phyloP scores from a whole-genome alignment of 2,113 vertebrate species.

The Oenanthe oenanthe region DNA sequence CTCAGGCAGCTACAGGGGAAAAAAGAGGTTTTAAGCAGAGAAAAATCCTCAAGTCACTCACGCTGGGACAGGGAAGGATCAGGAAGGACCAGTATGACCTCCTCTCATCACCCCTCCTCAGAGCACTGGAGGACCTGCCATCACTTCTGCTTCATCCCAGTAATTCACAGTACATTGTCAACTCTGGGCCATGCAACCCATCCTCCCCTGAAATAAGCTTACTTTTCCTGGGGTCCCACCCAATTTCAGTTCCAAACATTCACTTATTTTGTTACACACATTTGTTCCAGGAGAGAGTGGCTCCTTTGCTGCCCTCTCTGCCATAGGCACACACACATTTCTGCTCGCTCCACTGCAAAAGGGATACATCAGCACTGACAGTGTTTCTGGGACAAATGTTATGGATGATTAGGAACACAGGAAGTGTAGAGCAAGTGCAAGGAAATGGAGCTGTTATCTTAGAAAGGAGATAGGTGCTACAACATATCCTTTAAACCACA shows the following conservation, averaged over 20 bases:
- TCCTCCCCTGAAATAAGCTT: background rate
- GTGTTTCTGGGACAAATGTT: background rate
- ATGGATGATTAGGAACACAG: background rate
- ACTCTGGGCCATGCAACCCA: background rate
- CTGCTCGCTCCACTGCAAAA: background rate
- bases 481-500: background rate
- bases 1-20: background rate
- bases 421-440: background rate
- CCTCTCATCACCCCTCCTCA: background rate
- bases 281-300: background rate
- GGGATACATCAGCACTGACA: background rate
- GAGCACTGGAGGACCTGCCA: background rate
- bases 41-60: background rate
- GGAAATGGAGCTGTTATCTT: background rate
- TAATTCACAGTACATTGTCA: background rate
- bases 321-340: accelerated
- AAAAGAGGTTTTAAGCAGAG: background rate
- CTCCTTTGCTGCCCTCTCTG: background rate
- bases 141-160: background rate
- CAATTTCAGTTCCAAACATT: background rate
- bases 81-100: background rate
- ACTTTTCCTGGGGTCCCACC: background rate
- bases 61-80: background rate
- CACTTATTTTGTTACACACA: background rate
- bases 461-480: background rate